A percentile compares a stretch with the other conserved stretches of the same genome.
These are phyloP conservation scores for Agelas oroides DNA, from an alignment of 37 sponge, comb jelly and placozoan genomes.

Conservation along the genomic window DNA sequence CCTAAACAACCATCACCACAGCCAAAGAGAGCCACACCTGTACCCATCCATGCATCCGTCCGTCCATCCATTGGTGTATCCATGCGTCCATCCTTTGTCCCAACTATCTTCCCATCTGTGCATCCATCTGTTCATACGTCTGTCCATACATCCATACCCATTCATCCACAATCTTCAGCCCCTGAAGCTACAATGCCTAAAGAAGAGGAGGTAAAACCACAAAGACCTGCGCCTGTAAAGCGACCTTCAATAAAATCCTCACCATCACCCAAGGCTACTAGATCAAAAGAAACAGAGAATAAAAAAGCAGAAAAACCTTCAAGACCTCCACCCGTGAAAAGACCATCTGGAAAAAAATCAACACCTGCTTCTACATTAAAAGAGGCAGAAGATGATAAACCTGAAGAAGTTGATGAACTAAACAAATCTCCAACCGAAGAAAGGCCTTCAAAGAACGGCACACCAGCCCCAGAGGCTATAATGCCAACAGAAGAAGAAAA, in stretches of 20 bases:
- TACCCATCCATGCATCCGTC: no score
- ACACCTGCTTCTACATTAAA: not conserved
- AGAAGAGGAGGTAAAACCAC: not conserved
- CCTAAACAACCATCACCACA: no score
- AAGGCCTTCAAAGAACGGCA: not conserved
- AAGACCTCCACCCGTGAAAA: not conserved
- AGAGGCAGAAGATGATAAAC: no score
- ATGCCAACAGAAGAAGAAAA: no score
- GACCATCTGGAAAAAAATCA: not conserved
- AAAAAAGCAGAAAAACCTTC: not conserved
- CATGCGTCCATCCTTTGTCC: no score
- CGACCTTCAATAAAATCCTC: not conserved
- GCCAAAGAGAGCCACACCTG: no score
- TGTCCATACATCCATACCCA: no score
- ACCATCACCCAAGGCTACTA: conserved; percentile 4
- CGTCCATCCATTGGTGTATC: no score
- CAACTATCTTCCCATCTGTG: no score
- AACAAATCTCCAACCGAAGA: not conserved
- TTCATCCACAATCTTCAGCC: no score
- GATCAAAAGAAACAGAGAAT: not conserved
- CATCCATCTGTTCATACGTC: no score
- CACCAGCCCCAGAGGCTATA: no score
- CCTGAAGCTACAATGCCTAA: not conserved
- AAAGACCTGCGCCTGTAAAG: not conserved
- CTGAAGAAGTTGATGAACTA: not conserved